Percentiles rank a stretch among this genome's conserved stretches.
These are phyloP conservation scores for Xanthorhoe designata DNA, from an alignment of 2,888 invertebrate genomes.

Conservation along the genomic window DNA sequence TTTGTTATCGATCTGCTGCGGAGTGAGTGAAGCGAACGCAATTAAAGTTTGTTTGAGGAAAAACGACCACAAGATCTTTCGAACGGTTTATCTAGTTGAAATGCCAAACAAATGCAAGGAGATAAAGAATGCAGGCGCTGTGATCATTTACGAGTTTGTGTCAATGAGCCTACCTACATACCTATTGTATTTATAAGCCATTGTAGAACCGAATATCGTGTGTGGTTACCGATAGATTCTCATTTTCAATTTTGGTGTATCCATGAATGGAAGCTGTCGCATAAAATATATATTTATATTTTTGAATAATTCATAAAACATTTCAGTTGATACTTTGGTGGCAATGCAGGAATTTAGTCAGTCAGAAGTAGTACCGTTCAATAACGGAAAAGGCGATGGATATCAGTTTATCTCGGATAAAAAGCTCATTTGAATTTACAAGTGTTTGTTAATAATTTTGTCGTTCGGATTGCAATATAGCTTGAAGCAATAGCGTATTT, in stretches of 20 bases:
- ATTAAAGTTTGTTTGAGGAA: slow-evolving; percentile 40
- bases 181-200: background rate
- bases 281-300: slow-evolving; percentile 9
- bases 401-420: slow-evolving; percentile 31
- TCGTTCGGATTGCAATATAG: slow-evolving; percentile 45
- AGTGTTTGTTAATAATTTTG: slow-evolving; percentile 50
- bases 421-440: slow-evolving; percentile 33
- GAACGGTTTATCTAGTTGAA: slow-evolving; percentile 22
- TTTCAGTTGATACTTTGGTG: slow-evolving; percentile 9
- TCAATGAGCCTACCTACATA: background rate
- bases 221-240: background rate
- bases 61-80: slow-evolving; percentile 25
- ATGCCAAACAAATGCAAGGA: slow-evolving; percentile 23
- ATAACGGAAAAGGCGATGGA: slow-evolving; percentile 21
- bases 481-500: slow-evolving; percentile 42
- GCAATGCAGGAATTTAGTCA: slow-evolving; percentile 15
- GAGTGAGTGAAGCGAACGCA: slow-evolving; percentile 47
- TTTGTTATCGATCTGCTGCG: slow-evolving; percentile 53
- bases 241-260: background rate
- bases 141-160: background rate
- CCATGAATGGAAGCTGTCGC: background rate
- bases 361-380: slow-evolving; percentile 11
- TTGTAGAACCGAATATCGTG: background rate
- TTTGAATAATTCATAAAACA: slow-evolving; percentile 13
- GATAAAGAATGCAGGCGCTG: slow-evolving; percentile 9